Base-by-base conservation (phyloP, 1,140 invertebrate genomes). In the Magallana ariakensis region DNA sequence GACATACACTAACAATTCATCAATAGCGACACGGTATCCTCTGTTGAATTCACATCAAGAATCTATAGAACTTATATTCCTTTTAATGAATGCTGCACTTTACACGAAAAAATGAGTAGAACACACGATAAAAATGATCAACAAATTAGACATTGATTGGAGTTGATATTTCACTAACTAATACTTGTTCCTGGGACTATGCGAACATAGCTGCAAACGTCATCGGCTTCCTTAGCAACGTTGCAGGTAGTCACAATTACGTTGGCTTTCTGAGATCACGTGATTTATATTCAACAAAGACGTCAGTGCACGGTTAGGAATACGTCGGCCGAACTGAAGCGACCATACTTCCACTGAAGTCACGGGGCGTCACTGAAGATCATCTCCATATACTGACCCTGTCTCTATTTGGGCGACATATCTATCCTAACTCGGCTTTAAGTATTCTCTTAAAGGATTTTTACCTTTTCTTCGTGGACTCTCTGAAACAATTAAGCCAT, bases 381-480 rank as follows among this genome's bases (percentile, higher is more conserved):
- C 33, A 46, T 46, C 66, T 9, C 33, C 66, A 26, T 13, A 19
- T 33, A 13, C 66, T 26, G 22, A 75, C 11, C 33, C 19, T 75
- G 1, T 75, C 33, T 75, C 33, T 8, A 75, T 75, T 26, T 75
- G 66, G 66, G 22, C 4, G 66, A 75, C 66, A 26, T 33, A 54
- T n/a, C 19, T 57, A 66, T 66, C 19, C 26, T 84, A 84, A 84
- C 83, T 84, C 53, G 83, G 83, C 57, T 84, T 84, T 54, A 84
- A 53, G 26, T 84, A 84, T 66, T 84, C 58, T 46, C 83, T 84
- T 46, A 84, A 46, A 22, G 83, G 83, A 66, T 84, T 84, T 46
- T 60, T 60, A 66, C 83, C 83, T 84, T 62, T 84, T 66, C 83
- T 19, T 53, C 19, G 33, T 53, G 83, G 83, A 66, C 66, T 84